Evolutionary conservation across 2,113 vertebrate genomes (phyloP).

Genomic region (Condylura cristata): DNA sequence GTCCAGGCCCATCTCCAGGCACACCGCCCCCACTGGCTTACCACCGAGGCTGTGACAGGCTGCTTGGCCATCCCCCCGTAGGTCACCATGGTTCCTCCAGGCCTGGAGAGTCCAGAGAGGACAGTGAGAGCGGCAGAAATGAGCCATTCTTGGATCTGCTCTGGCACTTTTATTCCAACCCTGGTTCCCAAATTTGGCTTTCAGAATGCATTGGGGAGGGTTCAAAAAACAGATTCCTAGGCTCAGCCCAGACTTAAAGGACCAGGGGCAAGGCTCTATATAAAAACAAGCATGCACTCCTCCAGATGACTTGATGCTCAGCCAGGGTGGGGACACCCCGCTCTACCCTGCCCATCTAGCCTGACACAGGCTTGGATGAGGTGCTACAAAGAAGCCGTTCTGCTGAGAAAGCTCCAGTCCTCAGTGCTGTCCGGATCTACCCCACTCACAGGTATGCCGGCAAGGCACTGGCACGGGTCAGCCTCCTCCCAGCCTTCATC

Average conservation of each 20-base stretch:
- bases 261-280: background rate
- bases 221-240: background rate
- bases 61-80: slow-evolving; percentile 98
- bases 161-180: background rate
- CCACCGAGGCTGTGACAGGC: slow-evolving; percentile 94
- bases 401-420: background rate
- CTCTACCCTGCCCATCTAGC: too few relatives aligned
- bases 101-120: slow-evolving; percentile 81
- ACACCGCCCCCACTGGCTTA: slow-evolving; percentile 81
- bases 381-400: background rate
- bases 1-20: background rate
- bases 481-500: too few relatives aligned
- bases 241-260: background rate
- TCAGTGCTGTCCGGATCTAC: too few relatives aligned
- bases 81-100: slow-evolving; percentile 95
- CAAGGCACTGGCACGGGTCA: too few relatives aligned
- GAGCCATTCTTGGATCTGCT: background rate
- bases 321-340: background rate
- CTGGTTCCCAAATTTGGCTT: background rate
- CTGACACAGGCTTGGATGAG: background rate
- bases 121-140: background rate
- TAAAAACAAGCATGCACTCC: background rate
- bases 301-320: background rate
- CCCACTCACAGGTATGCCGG: too few relatives aligned
- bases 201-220: background rate